Evolutionary conservation across 2,888 invertebrate species (phyloP), one percentile per base, ranked within the genome.

Genomic region (Brenthis hecate): DNA sequence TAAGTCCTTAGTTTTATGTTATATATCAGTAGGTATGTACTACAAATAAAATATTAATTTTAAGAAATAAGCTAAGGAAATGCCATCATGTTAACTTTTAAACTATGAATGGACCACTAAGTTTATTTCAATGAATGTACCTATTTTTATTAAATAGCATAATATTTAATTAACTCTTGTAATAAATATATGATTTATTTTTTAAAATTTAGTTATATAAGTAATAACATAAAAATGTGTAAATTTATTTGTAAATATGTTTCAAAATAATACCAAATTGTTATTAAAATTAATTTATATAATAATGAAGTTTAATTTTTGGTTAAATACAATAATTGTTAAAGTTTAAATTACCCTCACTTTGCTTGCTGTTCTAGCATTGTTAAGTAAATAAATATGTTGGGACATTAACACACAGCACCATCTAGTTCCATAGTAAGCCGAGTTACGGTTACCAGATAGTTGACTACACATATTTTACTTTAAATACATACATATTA

Each of bases 181-280:
- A 23, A n/a, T 3, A 48, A 28, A 23, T 23, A 4, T 0, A 28
- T 28, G 28, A 50, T n/a, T 28, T 60, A 60, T 28, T 50, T 28
- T 50, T 50, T 60, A 13, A 50, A 60, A 50, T n/a, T 1, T 50
- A 50, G 19, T 14, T 28, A 43, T 62, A 53, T 62, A 55, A 56
- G 48, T 66, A 55, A 23, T 61, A 62, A 55, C 53, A 54, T 65
- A 66, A 48, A 23, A 50, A 56, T 58, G 69, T 73, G 65, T 79
- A 78, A 79, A 77, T 70, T 76, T 69, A 68, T 67, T 51, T 74
- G 75, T 83, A 81, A 79, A 81, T 81, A 81, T 78, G 66, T 74
- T 65, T 71, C 72, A 76, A 79, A 77, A 75, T 75, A 77, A 72
- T 78, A 81, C 82, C 82, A 82, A 83, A 81, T 74, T 74, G 72